A percentile compares a stretch with the other conserved stretches of the same genome.
Conservation (phyloP, 2,113 vertebrate genomes). For the Centropus bengalensis region DNA sequence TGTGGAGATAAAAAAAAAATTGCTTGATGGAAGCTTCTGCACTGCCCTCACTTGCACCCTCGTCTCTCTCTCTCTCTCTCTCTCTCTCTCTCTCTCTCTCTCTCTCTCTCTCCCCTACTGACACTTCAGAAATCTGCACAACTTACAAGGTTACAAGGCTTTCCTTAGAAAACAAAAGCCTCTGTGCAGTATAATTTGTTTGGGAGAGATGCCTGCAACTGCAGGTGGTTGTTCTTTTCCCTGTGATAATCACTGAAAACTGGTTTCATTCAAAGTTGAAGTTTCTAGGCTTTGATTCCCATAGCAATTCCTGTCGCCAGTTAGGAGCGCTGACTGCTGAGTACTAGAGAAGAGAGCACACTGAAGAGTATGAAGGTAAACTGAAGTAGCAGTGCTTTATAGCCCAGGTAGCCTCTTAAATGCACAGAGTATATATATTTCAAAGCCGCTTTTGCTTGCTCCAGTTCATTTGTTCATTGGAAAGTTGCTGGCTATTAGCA, state of each 20-base stretch:
- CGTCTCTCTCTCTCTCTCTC: background rate
- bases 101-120: background rate
- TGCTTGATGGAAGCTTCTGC: background rate
- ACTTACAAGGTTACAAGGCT: background rate
- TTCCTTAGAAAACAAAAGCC: background rate
- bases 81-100: background rate
- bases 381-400: slow-evolving; percentile 29
- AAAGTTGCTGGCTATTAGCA: slow-evolving; percentile 77
- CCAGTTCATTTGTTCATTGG: background rate
- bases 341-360: slow-evolving; percentile 18
- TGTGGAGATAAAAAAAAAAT: background rate
- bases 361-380: slow-evolving; percentile 5
- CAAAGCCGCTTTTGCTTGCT: slow-evolving; percentile 37
- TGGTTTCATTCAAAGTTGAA: background rate
- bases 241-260: background rate
- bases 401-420: slow-evolving; percentile 60
- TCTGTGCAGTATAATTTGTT: background rate
- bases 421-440: slow-evolving; percentile 29
- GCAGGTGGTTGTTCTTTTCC: background rate
- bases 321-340: slow-evolving; percentile 52
- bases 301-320: background rate
- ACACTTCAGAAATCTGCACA: background rate
- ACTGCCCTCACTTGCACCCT: background rate
- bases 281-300: background rate
- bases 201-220: background rate